phyloP scores from a whole-genome alignment of 2,113 vertebrate species.

The Synodontis membranacea region DNA sequence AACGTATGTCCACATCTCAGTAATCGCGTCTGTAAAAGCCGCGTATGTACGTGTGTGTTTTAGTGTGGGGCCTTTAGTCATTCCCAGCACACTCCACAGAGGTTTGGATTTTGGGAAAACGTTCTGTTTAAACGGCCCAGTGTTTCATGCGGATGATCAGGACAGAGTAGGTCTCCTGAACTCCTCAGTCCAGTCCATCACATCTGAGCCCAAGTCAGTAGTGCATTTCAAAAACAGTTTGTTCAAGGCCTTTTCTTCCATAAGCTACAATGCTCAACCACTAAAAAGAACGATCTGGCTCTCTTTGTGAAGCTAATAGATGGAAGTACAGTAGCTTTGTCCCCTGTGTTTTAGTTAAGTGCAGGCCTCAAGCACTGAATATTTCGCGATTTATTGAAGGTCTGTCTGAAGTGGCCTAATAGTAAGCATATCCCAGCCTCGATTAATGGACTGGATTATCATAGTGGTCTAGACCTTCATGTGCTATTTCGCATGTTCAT shows the following conservation, averaged over 20 bases:
- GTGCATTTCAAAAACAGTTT: neutral
- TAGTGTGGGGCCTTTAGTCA: neutral
- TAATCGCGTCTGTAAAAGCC: neutral
- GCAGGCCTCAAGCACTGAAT: conserved; percentile 16
- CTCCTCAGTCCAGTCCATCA: neutral
- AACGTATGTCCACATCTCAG: neutral
- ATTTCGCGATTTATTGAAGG: conserved; percentile 36
- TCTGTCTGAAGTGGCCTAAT: neutral
- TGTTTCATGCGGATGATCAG: neutral
- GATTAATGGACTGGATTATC: conserved; percentile 11
- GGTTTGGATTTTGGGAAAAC: neutral
- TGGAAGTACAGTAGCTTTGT: neutral
- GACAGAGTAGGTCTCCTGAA: neutral
- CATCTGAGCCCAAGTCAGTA: neutral
- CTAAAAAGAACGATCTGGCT: neutral
- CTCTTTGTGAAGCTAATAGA: neutral
- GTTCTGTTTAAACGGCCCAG: neutral
- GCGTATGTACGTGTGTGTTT: neutral
- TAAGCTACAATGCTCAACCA: neutral
- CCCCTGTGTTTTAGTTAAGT: neutral
- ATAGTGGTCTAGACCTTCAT: conserved; percentile 8
- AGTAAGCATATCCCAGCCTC: neutral
- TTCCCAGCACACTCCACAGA: conserved; percentile 3
- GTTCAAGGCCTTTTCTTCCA: neutral
- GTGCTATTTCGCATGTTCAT: neutral